Evolutionary conservation across 2,888 invertebrate genomes (phyloP), one percentile per base, ranked within the genome.

Genomic region (Aphidius colemani): DNA sequence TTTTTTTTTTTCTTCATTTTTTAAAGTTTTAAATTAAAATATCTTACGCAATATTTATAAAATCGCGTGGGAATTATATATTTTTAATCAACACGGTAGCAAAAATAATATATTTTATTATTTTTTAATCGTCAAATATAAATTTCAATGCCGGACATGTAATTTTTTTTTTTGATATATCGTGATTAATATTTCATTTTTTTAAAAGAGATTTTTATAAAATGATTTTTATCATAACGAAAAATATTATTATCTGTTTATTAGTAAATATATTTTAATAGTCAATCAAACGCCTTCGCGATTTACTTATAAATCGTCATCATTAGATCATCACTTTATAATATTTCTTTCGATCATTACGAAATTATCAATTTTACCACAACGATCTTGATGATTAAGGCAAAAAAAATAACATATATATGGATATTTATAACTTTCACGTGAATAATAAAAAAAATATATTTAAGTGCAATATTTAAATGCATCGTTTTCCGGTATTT

Each of bases 271-370:
- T 46, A 46, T 46, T 46, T 57, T 46, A 46, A 57, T 45, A 40
- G 39, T 46, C 30, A 30, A 30, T 30, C 30, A 30, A 30, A 30
- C 30, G 30, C 30, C 30, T 30, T 30, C 2, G 30, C 30, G 30
- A 57, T 45, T 57, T 46, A 57, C 41, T n/a, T 39, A 41, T 41
- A 53, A 41, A 53, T 53, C 39, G 10, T 40, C 57, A 39, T 57
- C 60, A 64, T 60, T 64, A 60, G 64, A 64, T 64, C 64, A 64
- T 64, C 64, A 64, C 57, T 60, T 64, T 51, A 57, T 62, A 57
- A 3, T 6, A 41, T 41, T 49, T 48, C 39, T 49, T 50, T 39
- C n/a, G 7, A 39, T 11, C 39, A 53, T 64, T 64, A 57, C 61
- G 43, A 56, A 64, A 64, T 61, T 43, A 48, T 45, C 9, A 39